These are phyloP conservation scores for Sprattus sprattus DNA, from an alignment of 2,113 vertebrate species.

Conservation along the genomic window DNA sequence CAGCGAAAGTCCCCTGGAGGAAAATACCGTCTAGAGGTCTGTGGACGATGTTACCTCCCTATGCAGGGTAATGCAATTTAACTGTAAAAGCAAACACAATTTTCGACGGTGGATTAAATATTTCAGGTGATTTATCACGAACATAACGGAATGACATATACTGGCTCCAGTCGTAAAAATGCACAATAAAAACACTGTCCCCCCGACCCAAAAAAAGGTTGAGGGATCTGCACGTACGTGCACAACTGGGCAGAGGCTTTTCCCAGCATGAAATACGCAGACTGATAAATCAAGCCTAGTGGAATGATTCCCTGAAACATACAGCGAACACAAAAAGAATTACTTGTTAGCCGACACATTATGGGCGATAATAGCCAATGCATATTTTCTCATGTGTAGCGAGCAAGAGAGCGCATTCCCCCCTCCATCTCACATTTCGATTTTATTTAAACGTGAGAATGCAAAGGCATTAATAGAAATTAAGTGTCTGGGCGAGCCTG, in stretches of 20 bases:
- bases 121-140: neutral
- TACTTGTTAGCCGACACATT: slow-evolving; percentile 64
- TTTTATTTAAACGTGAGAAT: slow-evolving; percentile 67
- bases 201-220: neutral
- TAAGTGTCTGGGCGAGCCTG: slow-evolving; percentile 70
- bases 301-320: slow-evolving; percentile 55
- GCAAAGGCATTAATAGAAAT: slow-evolving; percentile 79
- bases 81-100: neutral
- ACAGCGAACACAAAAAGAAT: slow-evolving; percentile 62
- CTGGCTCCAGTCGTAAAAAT: neutral
- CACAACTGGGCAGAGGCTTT: neutral
- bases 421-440: slow-evolving; percentile 48
- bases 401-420: slow-evolving; percentile 9
- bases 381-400: slow-evolving; percentile 69
- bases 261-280: slow-evolving; percentile 10
- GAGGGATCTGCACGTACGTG: neutral
- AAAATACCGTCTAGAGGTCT: neutral
- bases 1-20: neutral
- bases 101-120: neutral
- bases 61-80: neutral
- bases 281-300: slow-evolving; percentile 44
- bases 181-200: slow-evolving; percentile 13
- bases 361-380: slow-evolving; percentile 69
- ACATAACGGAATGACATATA: neutral
- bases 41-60: neutral